These are phyloP conservation scores for Perccottus glenii DNA, from an alignment of 2,113 vertebrate genomes.

Conservation along the genomic window DNA sequence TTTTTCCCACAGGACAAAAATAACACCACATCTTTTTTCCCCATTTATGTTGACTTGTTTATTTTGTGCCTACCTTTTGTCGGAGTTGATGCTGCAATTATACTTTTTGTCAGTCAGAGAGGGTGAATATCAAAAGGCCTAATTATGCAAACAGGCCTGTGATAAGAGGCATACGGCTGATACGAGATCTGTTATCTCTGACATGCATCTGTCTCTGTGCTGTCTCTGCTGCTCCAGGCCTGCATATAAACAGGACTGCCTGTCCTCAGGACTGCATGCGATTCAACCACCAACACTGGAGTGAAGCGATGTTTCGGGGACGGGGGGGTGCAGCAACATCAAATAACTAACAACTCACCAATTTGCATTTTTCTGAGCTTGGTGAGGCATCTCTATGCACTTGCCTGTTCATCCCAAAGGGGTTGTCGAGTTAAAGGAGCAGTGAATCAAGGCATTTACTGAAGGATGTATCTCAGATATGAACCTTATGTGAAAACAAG, in stretches of 20 bases:
- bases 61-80: constrained; percentile 81
- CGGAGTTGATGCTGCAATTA: constrained; percentile 78
- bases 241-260: constrained; percentile 78
- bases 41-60: constrained; percentile 81
- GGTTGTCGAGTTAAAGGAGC: constrained; percentile 70
- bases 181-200: constrained; percentile 85
- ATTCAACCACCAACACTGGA: constrained; percentile 77
- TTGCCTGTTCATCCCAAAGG: constrained; percentile 73
- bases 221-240: constrained; percentile 78
- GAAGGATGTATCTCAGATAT: constrained; percentile 69
- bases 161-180: constrained; percentile 75
- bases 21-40: constrained; percentile 77
- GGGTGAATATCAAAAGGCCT: constrained; percentile 78
- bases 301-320: constrained; percentile 65
- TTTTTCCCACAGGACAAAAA: constrained; percentile 79
- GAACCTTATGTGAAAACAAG: constrained; percentile 70
- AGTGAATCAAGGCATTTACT: constrained; percentile 71
- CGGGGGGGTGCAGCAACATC: constrained; percentile 68
- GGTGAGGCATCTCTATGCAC: constrained; percentile 63
- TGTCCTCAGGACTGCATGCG: constrained; percentile 77
- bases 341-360: constrained; percentile 79
- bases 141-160: constrained; percentile 78
- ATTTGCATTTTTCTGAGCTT: constrained; percentile 79
- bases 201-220: constrained; percentile 83
- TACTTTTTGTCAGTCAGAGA: constrained; percentile 81